Evolutionary conservation across 2,888 invertebrate genomes (phyloP), one percentile per base, ranked within the genome.

Genomic region (Ernsta delagoae): DNA sequence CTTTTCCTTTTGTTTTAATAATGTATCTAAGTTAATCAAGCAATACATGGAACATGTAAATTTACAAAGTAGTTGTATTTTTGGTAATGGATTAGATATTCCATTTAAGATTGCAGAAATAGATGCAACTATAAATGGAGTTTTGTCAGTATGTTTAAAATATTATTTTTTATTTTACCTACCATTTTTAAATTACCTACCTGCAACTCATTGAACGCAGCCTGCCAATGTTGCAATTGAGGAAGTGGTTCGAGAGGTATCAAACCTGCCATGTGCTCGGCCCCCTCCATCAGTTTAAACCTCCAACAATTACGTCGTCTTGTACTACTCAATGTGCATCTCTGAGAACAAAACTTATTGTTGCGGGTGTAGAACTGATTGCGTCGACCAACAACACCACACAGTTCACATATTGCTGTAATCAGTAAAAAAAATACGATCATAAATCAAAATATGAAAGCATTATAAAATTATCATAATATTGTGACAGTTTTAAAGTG

Each of bases 231-330:
- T 73, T 92, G 88, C 70, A 94, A 77, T 74, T 93, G 93, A 1
- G 94, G 94, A 76, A 94, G 74, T 0, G 94, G 93, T 78, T 94
- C 93, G 71, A 93, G 73, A 7, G 94, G 94, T 70, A 94, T 93
- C 79, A 92, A 79, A 5, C 92, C 94, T 65, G 85, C 92, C 88
- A 94, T 89, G 76, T 93, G 92, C 74, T 93, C 93, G 12, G 91
- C 82, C 50, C 88, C 87, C 77, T 93, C 94, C 92, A 92, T 93
- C 59, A 92, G 82, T 76, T 83, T 89, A 71, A 93, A 93, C 73
- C 84, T 83, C 90, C 91, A 92, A 75, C 79, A 81, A 70, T 83
- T 82, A 62, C 83, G 78, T 70, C 85, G 82, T 64, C 85, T 80
- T 9, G 75, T 73, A 71, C 77, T 81, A 83, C 89, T 91, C 24